Conservation (phyloP, 2,113 vertebrate genomes). For the Strix aluco region DNA sequence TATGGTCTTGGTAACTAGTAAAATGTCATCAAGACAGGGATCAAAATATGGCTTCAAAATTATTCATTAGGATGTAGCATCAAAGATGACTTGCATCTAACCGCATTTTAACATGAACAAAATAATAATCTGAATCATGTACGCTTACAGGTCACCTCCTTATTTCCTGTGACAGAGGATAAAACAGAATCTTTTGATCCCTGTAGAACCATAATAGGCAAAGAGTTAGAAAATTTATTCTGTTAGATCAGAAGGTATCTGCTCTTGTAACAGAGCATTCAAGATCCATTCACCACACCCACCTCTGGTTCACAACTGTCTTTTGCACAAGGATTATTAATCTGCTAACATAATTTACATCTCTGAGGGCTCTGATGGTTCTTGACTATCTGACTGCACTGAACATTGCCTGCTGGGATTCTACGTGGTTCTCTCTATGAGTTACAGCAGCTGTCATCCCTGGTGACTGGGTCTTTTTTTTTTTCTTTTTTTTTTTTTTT, state of each 20-base stretch:
- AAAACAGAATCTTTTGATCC: not conserved
- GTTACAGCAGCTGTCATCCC: not conserved
- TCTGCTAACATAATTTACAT: not conserved
- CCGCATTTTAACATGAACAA: not conserved
- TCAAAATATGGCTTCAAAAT: not conserved
- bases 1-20: not conserved
- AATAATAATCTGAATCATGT: not conserved
- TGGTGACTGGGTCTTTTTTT: not conserved
- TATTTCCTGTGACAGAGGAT: not conserved
- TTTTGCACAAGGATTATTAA: not conserved
- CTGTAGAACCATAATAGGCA: not conserved
- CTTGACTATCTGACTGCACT: not conserved
- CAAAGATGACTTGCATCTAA: not conserved
- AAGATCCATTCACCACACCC: not conserved
- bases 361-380: not conserved
- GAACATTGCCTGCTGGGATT: not conserved
- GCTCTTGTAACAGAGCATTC: not conserved
- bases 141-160: not conserved
- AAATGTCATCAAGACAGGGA: not conserved
- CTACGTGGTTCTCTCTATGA: fast-evolving
- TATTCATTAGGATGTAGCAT: not conserved
- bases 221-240: not conserved
- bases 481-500: no score
- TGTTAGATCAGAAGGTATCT: not conserved
- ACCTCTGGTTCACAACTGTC: not conserved